Conservation (phyloP, 2,888 invertebrate species). For the Scaptomyza flava region DNA sequence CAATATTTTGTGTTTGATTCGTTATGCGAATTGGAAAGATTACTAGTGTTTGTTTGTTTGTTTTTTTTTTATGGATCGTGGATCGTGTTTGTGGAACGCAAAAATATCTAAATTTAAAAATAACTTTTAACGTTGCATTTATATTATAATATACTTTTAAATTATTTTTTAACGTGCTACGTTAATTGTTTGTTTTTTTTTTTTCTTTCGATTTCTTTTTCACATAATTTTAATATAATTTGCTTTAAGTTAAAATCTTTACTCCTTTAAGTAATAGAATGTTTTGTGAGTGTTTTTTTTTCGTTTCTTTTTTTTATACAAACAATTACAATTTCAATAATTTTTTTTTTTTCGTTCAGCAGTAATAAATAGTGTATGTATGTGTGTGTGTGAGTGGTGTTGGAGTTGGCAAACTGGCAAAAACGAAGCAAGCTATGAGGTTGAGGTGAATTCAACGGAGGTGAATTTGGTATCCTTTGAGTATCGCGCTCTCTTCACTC, state of each 20-base stretch:
- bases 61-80: slow-evolving; percentile 30
- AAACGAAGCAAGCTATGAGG: slow-evolving; percentile 1
- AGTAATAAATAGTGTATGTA: slow-evolving; percentile 30
- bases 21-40: slow-evolving; percentile 65
- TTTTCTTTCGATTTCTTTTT: slow-evolving; percentile 19
- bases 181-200: slow-evolving; percentile 40
- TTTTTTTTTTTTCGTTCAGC: slow-evolving; percentile 16
- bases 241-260: slow-evolving; percentile 63
- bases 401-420: slow-evolving; percentile 24
- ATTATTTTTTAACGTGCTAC: slow-evolving; percentile 55
- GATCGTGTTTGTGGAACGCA: slow-evolving; percentile 57
- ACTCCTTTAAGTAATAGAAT: slow-evolving; percentile 63
- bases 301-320: slow-evolving; percentile 43
- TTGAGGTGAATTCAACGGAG: slow-evolving; percentile 1
- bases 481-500: not conserved
- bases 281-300: slow-evolving; percentile 51
- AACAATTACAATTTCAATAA: slow-evolving; percentile 49
- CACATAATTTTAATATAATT: slow-evolving; percentile 51
- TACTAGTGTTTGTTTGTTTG: slow-evolving; percentile 34
- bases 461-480: slow-evolving; percentile 1
- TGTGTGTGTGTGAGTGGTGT: slow-evolving; percentile 24
- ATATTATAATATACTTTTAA: slow-evolving; percentile 41
- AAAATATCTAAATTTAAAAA: slow-evolving; percentile 55
- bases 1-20: slow-evolving; percentile 46
- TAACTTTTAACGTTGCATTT: slow-evolving; percentile 62